Evolutionary conservation across 1,140 invertebrate species (phyloP).

Genomic region (Nasonia vitripennis): DNA sequence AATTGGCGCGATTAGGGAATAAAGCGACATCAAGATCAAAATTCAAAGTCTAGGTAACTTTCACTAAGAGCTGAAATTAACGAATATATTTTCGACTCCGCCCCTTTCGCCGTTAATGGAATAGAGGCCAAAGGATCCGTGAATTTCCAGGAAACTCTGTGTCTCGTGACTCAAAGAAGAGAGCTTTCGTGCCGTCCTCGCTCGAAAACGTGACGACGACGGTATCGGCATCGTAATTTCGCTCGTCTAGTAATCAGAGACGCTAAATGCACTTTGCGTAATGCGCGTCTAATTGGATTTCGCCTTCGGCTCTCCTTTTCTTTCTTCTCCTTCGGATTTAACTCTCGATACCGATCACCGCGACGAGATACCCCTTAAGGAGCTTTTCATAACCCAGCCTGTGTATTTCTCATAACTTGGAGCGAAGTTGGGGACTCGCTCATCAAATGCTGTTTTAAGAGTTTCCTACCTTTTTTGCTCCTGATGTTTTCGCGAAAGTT

Average conservation of each 20-base stretch:
- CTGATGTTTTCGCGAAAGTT: neutral
- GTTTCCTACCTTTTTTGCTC: neutral
- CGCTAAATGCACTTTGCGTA: conserved; percentile 30
- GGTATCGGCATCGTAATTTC: neutral
- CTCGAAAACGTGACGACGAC: neutral
- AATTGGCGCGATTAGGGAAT: neutral
- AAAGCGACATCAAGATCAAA: neutral
- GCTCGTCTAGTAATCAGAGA: neutral
- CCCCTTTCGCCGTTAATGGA: neutral
- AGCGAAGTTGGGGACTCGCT: neutral
- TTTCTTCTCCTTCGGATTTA: neutral
- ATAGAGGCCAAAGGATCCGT: neutral
- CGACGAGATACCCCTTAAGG: neutral
- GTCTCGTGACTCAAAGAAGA: neutral
- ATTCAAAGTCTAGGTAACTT: neutral
- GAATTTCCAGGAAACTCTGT: neutral
- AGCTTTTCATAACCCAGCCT: neutral
- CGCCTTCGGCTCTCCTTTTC: neutral
- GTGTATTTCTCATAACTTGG: neutral
- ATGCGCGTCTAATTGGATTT: conserved; percentile 25
- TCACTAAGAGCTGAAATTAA: neutral
- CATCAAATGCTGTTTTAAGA: neutral
- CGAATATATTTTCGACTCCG: conserved; percentile 21
- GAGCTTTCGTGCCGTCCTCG: neutral
- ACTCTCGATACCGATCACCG: neutral